phyloP scores from a whole-genome alignment of 2,797 vertebrate species.

The Helostoma temminkii region DNA sequence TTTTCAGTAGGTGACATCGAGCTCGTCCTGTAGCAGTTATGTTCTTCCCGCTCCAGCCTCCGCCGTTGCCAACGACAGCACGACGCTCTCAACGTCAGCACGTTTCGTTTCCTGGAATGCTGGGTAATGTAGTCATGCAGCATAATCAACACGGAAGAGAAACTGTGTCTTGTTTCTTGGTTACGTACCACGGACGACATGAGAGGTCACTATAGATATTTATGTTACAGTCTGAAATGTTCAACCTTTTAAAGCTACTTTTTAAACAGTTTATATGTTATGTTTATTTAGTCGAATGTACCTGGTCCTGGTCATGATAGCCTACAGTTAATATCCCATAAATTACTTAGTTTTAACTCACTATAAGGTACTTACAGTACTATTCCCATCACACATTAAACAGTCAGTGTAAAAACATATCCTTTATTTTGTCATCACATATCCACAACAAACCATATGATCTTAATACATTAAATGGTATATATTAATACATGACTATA shows the following conservation, averaged over 20 bases:
- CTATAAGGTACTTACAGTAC: not conserved
- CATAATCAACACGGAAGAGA: rapidly evolving
- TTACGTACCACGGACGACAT: no score
- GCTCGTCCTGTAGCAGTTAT: not conserved
- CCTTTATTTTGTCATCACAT: slow-evolving; percentile 8
- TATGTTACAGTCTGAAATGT: no score
- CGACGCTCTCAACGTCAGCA: slow-evolving; percentile 42
- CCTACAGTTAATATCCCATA: no score
- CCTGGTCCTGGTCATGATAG: no score
- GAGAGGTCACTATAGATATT: no score
- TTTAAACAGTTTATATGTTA: no score
- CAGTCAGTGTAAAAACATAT: slow-evolving; percentile 4
- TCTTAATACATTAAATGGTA: not conserved
- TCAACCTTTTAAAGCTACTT: no score
- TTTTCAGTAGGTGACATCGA: not conserved
- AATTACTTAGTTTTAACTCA: no score
- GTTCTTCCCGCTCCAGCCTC: slow-evolving; percentile 79
- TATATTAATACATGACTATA: no score
- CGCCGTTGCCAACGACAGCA: slow-evolving; percentile 74
- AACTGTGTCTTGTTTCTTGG: no score
- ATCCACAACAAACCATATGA: slow-evolving; percentile 20
- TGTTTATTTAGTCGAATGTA: no score
- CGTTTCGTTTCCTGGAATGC: slow-evolving; percentile 12
- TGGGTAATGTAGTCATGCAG: slow-evolving; percentile 72
- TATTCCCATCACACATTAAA: not conserved